Conservation (phyloP, 2,113 vertebrate genomes). For the Ginglymostoma cirratum region DNA sequence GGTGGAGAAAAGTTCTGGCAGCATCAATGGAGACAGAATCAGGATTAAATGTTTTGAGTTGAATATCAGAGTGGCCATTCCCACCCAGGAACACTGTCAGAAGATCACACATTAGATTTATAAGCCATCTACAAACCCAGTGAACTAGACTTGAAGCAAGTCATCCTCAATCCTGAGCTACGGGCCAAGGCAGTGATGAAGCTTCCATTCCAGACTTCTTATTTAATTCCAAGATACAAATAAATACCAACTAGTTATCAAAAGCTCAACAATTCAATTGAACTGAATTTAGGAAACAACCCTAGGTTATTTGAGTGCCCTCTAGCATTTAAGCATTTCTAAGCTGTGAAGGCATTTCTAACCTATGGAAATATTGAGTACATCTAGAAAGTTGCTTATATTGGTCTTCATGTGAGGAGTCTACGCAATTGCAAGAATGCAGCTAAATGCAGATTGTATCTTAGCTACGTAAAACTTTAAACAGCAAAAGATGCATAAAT, state of each 20-base stretch:
- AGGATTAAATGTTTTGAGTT: no score
- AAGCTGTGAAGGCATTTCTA: neutral
- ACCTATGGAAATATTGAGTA: neutral
- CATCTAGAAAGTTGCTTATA: neutral
- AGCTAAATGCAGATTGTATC: neutral
- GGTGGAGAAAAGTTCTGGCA: no score
- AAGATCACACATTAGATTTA: no score
- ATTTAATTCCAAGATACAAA: neutral
- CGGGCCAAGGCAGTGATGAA: no score
- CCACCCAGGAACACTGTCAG: no score
- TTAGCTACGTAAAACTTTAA: neutral
- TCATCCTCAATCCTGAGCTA: no score
- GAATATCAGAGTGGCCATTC: no score
- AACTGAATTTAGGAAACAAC: neutral
- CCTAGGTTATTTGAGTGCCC: neutral
- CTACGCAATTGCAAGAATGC: neutral
- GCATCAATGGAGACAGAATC: no score
- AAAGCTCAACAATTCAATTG: conserved; percentile 35
- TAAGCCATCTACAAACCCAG: no score
- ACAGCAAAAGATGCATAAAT: neutral
- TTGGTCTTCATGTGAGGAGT: neutral
- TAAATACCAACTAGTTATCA: conserved; percentile 15
- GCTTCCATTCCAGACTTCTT: no score
- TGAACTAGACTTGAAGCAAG: no score
- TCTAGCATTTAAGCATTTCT: neutral